A percentile compares a stretch with the other conserved stretches of the same genome.
Conservation (phyloP, 53 echinoderm and acorn worm genomes). For the Echinarachnius parma region DNA sequence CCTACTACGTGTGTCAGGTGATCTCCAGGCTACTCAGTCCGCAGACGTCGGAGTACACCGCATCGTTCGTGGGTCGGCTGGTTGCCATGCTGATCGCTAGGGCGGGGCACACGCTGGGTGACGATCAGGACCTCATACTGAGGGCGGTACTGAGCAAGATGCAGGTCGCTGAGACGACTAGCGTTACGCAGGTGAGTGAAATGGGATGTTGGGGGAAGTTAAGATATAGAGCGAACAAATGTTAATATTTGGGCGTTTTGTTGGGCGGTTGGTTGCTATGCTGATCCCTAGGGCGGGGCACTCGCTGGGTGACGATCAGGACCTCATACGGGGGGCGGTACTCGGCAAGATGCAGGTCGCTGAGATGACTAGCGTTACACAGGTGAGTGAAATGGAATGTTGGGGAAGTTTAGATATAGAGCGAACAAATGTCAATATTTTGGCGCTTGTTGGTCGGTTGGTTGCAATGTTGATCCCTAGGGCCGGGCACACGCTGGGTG, state of each 20-base stretch:
- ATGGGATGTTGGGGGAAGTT: too few species aligned
- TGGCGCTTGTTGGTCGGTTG: conserved; percentile 75
- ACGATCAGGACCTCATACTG: conserved; percentile 54
- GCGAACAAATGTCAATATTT: too few species aligned
- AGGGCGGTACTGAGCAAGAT: conserved; percentile 79
- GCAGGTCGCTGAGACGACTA: conserved; percentile 71
- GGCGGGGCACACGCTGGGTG: conserved; percentile 62
- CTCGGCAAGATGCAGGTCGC: conserved; percentile 84
- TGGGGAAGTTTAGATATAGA: too few species aligned
- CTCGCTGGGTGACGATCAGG: conserved; percentile 57
- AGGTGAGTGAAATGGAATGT: too few species aligned
- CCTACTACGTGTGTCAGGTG: conserved; percentile 74
- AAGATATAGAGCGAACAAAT: too few species aligned
- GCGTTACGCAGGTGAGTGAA: conserved; percentile 73
- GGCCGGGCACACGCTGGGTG: conserved; percentile 62
- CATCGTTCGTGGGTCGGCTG: conserved; percentile 78
- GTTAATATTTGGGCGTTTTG: too few species aligned
- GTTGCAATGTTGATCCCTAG: conserved; percentile 90
- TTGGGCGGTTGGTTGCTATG: conserved; percentile 80
- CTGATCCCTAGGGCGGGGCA: conserved; percentile 81
- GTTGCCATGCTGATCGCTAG: conserved; percentile 91
- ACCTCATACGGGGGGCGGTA: conserved; percentile 57
- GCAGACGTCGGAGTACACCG: conserved; percentile 82
- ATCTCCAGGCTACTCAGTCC: conserved; percentile 78
- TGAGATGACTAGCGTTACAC: conserved; percentile 65